These are phyloP conservation scores for Philhelius pedissequus DNA, from an alignment of 2,888 invertebrate genomes.

Conservation along the genomic window DNA sequence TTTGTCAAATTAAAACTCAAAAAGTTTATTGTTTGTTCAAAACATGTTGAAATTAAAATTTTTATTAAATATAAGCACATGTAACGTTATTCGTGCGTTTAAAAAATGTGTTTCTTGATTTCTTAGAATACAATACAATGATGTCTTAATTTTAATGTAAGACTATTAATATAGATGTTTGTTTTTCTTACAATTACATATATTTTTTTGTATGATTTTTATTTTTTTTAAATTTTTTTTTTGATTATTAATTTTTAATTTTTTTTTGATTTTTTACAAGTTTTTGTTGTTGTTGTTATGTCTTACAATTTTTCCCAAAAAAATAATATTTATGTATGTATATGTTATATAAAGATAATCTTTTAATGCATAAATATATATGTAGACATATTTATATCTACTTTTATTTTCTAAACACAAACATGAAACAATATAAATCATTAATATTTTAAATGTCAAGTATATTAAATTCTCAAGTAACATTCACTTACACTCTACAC, in stretches of 20 bases:
- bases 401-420: constrained; percentile 12
- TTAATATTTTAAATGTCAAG: constrained; percentile 33
- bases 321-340: constrained; percentile 32
- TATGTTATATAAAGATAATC: not conserved
- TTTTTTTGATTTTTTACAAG: not conserved
- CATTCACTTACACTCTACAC: constrained; percentile 47
- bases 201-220: constrained; percentile 20
- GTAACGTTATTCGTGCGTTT: constrained; percentile 15
- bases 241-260: not conserved
- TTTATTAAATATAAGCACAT: constrained; percentile 23
- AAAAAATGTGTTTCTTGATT: constrained; percentile 19
- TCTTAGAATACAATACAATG: not conserved
- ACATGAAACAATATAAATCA: constrained; percentile 46
- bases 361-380: not conserved
- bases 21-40: not conserved
- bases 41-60: constrained; percentile 18
- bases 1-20: not conserved
- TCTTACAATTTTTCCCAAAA: constrained; percentile 29
- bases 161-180: not conserved
- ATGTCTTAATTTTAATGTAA: not conserved
- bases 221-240: constrained; percentile 39
- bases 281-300: constrained; percentile 25
- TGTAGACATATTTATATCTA: not conserved
- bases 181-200: constrained; percentile 24
- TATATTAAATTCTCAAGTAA: constrained; percentile 24